Conservation (phyloP, 2,888 invertebrate species). For the Callinectes sapidus region DNA sequence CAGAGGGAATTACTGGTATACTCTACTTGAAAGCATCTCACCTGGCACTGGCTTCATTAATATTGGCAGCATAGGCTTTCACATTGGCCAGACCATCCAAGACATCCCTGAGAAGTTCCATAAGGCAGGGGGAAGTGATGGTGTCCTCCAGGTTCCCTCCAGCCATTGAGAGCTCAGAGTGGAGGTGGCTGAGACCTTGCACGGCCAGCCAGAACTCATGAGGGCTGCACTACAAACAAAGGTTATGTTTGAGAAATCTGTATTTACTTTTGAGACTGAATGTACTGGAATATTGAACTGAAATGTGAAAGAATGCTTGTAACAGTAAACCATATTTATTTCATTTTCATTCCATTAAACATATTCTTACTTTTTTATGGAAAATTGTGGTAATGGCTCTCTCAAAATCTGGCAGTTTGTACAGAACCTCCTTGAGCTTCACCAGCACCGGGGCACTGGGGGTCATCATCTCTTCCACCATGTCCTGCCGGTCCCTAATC, state of each 20-base stretch:
- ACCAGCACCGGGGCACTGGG: constrained; percentile 45
- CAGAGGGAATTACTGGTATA: neutral
- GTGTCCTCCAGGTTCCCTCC: constrained; percentile 59
- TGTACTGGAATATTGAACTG: neutral
- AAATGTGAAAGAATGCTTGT: neutral
- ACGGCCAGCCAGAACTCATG: constrained; percentile 73
- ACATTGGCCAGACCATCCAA: constrained; percentile 72
- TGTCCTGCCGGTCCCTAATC: constrained; percentile 74
- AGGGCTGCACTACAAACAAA: constrained; percentile 73
- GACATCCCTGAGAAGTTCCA: constrained; percentile 73
- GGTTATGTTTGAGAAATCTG: neutral
- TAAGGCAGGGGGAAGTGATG: constrained; percentile 64
- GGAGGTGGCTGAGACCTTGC: constrained; percentile 71
- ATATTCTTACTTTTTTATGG: constrained; percentile 75
- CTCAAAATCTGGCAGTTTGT: constrained; percentile 76
- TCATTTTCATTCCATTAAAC: neutral
- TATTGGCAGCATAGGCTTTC: constrained; percentile 72
- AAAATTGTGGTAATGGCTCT: constrained; percentile 75
- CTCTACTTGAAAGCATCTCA: constrained; percentile 71
- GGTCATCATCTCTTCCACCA: constrained; percentile 74
- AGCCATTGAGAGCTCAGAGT: constrained; percentile 55
- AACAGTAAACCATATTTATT: neutral
- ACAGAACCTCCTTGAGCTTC: constrained; percentile 74
- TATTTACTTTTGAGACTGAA: neutral
- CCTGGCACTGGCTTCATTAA: constrained; percentile 75